Conservation (phyloP, 2,888 invertebrate species). For the Teleiodes luculella region DNA sequence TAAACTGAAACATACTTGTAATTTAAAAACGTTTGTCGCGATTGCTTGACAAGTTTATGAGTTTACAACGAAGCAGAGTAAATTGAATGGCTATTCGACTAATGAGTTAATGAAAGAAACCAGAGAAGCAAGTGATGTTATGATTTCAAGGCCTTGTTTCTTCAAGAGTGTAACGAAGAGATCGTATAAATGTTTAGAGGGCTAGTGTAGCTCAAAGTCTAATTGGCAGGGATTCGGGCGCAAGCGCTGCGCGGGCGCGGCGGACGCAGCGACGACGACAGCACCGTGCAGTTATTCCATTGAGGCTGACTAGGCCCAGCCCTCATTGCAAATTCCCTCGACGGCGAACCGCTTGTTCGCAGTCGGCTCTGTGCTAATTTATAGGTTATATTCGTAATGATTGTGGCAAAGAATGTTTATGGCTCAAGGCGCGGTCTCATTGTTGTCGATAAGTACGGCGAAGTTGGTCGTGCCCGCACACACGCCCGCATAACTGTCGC, state of each 20-base stretch:
- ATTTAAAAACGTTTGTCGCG: not conserved
- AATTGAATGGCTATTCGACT: not conserved
- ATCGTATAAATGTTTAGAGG: not conserved
- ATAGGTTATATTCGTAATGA: slow-evolving; percentile 74
- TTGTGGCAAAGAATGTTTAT: slow-evolving; percentile 74
- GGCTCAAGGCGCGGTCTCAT: slow-evolving; percentile 71
- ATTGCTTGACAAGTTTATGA: not conserved
- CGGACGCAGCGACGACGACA: slow-evolving; percentile 21
- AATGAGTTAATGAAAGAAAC: slow-evolving; percentile 7
- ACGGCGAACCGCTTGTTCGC: slow-evolving; percentile 48
- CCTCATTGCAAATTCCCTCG: slow-evolving; percentile 61
- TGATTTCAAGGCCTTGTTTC: not conserved
- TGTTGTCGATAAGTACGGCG: slow-evolving; percentile 65
- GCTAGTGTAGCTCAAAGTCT: slow-evolving; percentile 37
- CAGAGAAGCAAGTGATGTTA: not conserved
- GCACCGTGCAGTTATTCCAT: slow-evolving; percentile 41
- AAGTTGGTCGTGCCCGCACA: slow-evolving; percentile 48
- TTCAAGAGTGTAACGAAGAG: slow-evolving; percentile 6
- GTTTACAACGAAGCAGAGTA: slow-evolving; percentile 2
- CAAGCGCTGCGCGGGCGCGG: slow-evolving; percentile 21
- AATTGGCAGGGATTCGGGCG: slow-evolving; percentile 37
- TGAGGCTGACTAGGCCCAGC: slow-evolving; percentile 35
- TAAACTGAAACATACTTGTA: not conserved
- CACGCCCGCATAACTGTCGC: slow-evolving; percentile 65
- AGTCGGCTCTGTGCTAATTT: slow-evolving; percentile 67